A percentile compares a stretch with the other conserved stretches of the same genome.
phyloP scores from a whole-genome alignment of 2,113 vertebrate species.

The Origma solitaria region DNA sequence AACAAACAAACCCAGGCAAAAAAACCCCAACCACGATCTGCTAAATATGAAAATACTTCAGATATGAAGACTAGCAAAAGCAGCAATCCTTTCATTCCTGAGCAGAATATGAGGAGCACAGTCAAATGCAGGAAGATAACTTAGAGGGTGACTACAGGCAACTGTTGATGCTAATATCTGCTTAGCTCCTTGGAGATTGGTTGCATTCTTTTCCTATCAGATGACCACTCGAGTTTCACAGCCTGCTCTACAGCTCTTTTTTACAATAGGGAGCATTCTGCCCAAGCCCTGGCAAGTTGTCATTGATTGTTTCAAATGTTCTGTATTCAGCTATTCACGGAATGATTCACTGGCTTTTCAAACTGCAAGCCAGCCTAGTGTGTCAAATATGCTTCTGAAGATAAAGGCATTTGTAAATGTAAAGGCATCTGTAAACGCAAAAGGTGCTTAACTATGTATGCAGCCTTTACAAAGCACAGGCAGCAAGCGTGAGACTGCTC shows the following conservation, averaged over 20 bases:
- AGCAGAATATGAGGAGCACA: not conserved
- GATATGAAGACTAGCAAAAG: not conserved
- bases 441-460: slow-evolving; percentile 46
- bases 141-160: not conserved
- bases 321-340: slow-evolving; percentile 31
- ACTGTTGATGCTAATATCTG: not conserved
- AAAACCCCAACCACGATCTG: not conserved
- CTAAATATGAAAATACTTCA: not conserved
- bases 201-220: slow-evolving; percentile 11
- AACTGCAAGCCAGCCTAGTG: slow-evolving; percentile 23
- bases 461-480: slow-evolving; percentile 39
- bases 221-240: slow-evolving; percentile 13
- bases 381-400: slow-evolving; percentile 59
- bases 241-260: not conserved
- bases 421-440: slow-evolving; percentile 26
- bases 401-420: slow-evolving; percentile 57
- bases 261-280: not conserved
- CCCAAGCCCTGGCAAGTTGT: slow-evolving; percentile 24
- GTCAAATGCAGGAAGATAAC: not conserved
- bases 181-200: slow-evolving; percentile 3
- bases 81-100: not conserved
- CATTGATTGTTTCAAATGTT: slow-evolving; percentile 52
- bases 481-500: not conserved
- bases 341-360: slow-evolving; percentile 47
- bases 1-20: no score